Evolutionary conservation across 1,140 invertebrate species (phyloP), one percentile per base, ranked within the genome.

Genomic region (Meteorus sp.): DNA sequence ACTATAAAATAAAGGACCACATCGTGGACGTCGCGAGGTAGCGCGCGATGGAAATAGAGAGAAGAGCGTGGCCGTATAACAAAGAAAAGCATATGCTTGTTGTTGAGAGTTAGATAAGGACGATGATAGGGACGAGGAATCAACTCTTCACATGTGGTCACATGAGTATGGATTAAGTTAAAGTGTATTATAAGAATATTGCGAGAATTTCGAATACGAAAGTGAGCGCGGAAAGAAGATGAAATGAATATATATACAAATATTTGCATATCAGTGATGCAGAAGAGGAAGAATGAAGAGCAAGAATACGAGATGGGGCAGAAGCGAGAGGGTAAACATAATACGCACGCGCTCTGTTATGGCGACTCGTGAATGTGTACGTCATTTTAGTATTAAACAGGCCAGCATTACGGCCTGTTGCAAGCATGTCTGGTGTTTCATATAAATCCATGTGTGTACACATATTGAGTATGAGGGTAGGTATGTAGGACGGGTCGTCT

Each of bases 331-430:
- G n/a, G n/a, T n/a, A n/a, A n/a, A n/a, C n/a, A n/a, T n/a, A n/a
- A 55, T 45, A 59, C 44, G 56, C 27, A 27, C 48, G 33, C 52
- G 50, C 52, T 48, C 48, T 56, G 44, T 72, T 69, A 60, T 63
- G 68, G 60, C 53, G 45, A 55, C 54, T 47, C 56, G 47, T 68
- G 64, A 72, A 62, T 60, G 45, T 59, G 58, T 62, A 50, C 62
- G 64, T 70, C 64, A 68, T 70, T 73, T 60, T 59, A 60, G 62
- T 70, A 71, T 73, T 74, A 70, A 73, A 74, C 67, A 66, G 62
- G 60, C 51, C 58, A 62, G 62, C 48, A 67, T 67, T 67, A 69
- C 62, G 55, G 52, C 41, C n/a, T 29, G 4, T 29, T 29, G 27
- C 27, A 29, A 29, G 27, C 9, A 29, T 29, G 27, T 29, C 27